phyloP scores from a whole-genome alignment of 2,888 invertebrate species.

The Luperina nickerlii region DNA sequence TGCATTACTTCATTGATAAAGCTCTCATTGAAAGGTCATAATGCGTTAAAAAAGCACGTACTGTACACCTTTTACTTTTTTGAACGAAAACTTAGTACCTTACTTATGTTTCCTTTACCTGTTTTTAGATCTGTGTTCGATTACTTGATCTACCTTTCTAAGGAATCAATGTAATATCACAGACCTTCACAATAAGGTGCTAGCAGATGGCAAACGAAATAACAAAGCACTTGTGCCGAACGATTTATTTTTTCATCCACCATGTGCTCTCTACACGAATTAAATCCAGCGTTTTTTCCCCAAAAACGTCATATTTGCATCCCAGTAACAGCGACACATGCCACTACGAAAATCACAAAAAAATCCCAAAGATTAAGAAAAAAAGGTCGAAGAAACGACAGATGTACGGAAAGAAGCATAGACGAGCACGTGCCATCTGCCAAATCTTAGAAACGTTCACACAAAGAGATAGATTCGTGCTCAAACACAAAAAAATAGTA shows the following conservation, averaged over 20 bases:
- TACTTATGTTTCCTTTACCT: constrained; percentile 59
- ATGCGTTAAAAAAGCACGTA: constrained; percentile 44
- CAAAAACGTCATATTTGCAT: constrained; percentile 86
- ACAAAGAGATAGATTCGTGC: constrained; percentile 77
- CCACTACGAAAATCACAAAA: constrained; percentile 68
- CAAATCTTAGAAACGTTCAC: constrained; percentile 87
- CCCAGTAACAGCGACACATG: constrained; percentile 83
- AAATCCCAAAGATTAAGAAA: constrained; percentile 78
- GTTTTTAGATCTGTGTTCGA: constrained; percentile 58
- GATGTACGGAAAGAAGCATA: constrained; percentile 87
- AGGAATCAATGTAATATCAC: constrained; percentile 66
- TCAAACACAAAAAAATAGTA: constrained; percentile 74
- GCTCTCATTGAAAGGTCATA: constrained; percentile 37
- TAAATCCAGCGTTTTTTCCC: constrained; percentile 78
- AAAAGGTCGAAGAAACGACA: constrained; percentile 83
- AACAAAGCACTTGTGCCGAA: constrained; percentile 86
- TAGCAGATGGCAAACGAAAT: constrained; percentile 81
- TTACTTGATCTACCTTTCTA: constrained; percentile 53
- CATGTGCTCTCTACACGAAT: constrained; percentile 83
- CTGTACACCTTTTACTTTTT: constrained; percentile 48
- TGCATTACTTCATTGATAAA: constrained; percentile 14
- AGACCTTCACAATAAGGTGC: constrained; percentile 77
- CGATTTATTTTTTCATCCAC: constrained; percentile 86
- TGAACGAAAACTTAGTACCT: constrained; percentile 38
- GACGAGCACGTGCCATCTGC: constrained; percentile 89